phyloP scores from a whole-genome alignment of 2,113 vertebrate genomes.

The Hemicordylus capensis region DNA sequence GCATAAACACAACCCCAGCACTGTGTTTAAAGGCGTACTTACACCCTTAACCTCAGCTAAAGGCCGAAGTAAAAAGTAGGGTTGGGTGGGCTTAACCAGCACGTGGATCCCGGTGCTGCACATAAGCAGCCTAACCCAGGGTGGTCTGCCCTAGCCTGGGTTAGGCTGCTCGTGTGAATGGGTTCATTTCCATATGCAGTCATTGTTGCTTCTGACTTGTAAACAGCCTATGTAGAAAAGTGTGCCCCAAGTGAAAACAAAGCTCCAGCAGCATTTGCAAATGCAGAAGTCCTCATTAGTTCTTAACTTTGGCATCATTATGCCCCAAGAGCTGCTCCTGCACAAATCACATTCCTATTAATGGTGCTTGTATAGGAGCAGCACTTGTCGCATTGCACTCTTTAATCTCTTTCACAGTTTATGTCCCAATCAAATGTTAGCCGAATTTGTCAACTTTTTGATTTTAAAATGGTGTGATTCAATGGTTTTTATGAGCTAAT shows the following conservation, averaged over 20 bases:
- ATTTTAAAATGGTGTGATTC: not conserved
- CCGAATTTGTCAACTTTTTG: rapidly evolving
- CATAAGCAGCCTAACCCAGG: too few relatives aligned
- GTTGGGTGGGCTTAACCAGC: too few relatives aligned
- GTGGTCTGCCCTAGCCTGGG: too few relatives aligned
- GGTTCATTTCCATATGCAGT: not conserved
- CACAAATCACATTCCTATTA: not conserved
- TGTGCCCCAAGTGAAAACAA: not conserved
- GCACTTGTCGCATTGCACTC: not conserved
- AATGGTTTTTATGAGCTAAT: not conserved
- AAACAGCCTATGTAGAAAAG: not conserved
- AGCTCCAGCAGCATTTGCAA: not conserved
- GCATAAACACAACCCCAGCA: too few relatives aligned
- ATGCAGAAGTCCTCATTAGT: not conserved
- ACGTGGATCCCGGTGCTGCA: too few relatives aligned
- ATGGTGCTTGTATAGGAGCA: not conserved
- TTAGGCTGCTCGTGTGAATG: too few relatives aligned
- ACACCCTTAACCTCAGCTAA: too few relatives aligned
- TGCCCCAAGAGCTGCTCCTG: not conserved
- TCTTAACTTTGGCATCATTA: not conserved
- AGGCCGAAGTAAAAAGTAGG: too few relatives aligned
- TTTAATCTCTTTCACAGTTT: not conserved
- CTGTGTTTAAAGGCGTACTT: too few relatives aligned
- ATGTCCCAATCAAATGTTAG: not conserved
- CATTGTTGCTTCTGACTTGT: not conserved